phyloP scores from a whole-genome alignment of 2,797 vertebrate species.

The Diplodus puntazzo region DNA sequence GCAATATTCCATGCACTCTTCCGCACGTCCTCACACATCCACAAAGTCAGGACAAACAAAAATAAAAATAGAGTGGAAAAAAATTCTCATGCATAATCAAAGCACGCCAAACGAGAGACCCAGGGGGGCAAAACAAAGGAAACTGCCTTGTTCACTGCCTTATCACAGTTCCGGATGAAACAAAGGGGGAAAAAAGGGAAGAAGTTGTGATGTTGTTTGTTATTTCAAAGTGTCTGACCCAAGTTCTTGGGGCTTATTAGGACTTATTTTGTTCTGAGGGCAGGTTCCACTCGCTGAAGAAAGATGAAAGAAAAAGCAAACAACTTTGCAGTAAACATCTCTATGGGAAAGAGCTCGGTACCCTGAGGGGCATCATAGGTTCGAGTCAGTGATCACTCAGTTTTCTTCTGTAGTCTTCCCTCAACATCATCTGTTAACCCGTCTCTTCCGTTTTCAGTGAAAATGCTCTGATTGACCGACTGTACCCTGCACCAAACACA shows the following conservation, averaged over 20 bases:
- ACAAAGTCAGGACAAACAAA: conserved; percentile 21
- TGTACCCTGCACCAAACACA: too few relatives aligned
- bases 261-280: conserved; percentile 3
- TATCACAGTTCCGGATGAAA: neutral
- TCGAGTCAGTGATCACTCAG: neutral
- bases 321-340: neutral
- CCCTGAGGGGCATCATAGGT: neutral
- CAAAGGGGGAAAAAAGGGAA: conserved; percentile 2
- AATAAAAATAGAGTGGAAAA: neutral
- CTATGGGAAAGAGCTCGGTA: neutral
- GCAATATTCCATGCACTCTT: neutral
- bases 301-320: conserved; percentile 36
- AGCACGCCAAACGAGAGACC: conserved; percentile 15
- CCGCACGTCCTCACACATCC: neutral
- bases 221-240: conserved; percentile 26
- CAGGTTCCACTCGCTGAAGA: neutral
- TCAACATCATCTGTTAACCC: neutral
- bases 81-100: conserved; percentile 35
- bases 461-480: too few relatives aligned
- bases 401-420: neutral
- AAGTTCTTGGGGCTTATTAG: conserved; percentile 9
- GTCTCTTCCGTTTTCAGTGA: neutral
- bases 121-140: conserved; percentile 16
- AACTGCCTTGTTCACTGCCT: conserved; percentile 13
- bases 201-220: conserved; percentile 15